These are phyloP conservation scores for Riptortus pedestris DNA, from an alignment of 1,140 invertebrate species.

Conservation along the genomic window DNA sequence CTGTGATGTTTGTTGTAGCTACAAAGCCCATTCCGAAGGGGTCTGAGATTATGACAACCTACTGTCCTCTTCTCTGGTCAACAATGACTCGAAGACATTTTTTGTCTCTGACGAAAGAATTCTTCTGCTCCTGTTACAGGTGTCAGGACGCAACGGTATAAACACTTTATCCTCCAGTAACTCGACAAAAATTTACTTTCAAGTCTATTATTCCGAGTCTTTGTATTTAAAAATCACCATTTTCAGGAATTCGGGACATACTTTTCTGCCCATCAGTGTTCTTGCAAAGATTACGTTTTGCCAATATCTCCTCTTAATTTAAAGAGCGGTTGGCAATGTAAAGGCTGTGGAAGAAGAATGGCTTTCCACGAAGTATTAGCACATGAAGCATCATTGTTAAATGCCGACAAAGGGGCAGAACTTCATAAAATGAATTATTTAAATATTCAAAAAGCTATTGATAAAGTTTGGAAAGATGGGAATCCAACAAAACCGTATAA, in stretches of 20 bases:
- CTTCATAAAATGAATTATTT: neutral
- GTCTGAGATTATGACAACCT: slow-evolving; percentile 58
- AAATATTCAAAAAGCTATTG: neutral
- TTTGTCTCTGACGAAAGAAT: slow-evolving; percentile 59
- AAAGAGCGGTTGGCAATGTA: slow-evolving; percentile 41
- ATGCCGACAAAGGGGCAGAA: neutral
- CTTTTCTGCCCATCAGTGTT: slow-evolving; percentile 42
- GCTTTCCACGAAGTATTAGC: neutral
- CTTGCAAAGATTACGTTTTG: slow-evolving; percentile 36
- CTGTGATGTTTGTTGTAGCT: slow-evolving; percentile 50
- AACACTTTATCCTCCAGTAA: slow-evolving; percentile 36
- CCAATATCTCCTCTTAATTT: slow-evolving; percentile 39
- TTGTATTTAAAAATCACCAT: slow-evolving; percentile 1
- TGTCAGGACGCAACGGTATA: slow-evolving; percentile 59
- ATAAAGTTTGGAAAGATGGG: neutral
- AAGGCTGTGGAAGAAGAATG: slow-evolving; percentile 38
- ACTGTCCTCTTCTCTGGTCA: slow-evolving; percentile 61
- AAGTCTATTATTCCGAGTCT: neutral
- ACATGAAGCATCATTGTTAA: neutral
- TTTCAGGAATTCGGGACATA: slow-evolving; percentile 38
- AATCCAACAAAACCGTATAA: neutral
- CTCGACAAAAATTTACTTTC: neutral
- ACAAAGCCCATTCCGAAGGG: slow-evolving; percentile 50
- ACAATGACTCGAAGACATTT: slow-evolving; percentile 53
- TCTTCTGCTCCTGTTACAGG: slow-evolving; percentile 56